These are phyloP conservation scores for Regulus satrapa DNA, from an alignment of 2,113 vertebrate species.

Conservation along the genomic window DNA sequence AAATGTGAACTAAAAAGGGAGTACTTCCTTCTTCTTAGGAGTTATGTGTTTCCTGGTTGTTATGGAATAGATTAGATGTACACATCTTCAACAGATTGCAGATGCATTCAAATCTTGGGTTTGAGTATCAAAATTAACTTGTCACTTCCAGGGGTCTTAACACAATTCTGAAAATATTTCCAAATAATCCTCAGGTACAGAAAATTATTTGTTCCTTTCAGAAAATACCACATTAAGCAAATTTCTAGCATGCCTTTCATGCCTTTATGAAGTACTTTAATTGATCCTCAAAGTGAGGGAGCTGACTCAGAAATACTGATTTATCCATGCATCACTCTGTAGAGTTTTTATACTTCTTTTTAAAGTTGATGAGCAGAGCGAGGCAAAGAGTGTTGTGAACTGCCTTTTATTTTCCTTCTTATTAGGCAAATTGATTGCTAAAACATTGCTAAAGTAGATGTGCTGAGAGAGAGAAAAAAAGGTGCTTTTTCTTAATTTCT, in stretches of 20 bases:
- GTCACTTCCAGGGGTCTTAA: background rate
- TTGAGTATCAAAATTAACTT: background rate
- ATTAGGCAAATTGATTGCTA: background rate
- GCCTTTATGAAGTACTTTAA: background rate
- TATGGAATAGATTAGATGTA: background rate
- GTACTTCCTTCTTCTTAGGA: background rate
- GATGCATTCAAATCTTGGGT: background rate
- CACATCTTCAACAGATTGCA: background rate
- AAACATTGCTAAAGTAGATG: background rate
- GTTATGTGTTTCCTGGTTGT: background rate
- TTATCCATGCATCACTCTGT: background rate
- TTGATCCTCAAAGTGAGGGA: background rate
- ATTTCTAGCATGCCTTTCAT: background rate
- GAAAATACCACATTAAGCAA: background rate
- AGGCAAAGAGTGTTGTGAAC: background rate
- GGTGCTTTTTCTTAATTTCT: background rate
- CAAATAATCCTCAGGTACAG: background rate
- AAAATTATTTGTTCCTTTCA: background rate
- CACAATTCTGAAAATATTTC: background rate
- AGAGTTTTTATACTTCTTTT: background rate
- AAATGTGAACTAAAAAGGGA: background rate
- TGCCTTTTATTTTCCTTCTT: slow-evolving; percentile 7
- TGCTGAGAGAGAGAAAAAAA: background rate
- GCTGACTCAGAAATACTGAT: background rate
- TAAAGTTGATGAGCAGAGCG: background rate